Evolutionary conservation across 2,888 invertebrate genomes (phyloP), one percentile per base, ranked within the genome.

Genomic region (Epirrita christyi): DNA sequence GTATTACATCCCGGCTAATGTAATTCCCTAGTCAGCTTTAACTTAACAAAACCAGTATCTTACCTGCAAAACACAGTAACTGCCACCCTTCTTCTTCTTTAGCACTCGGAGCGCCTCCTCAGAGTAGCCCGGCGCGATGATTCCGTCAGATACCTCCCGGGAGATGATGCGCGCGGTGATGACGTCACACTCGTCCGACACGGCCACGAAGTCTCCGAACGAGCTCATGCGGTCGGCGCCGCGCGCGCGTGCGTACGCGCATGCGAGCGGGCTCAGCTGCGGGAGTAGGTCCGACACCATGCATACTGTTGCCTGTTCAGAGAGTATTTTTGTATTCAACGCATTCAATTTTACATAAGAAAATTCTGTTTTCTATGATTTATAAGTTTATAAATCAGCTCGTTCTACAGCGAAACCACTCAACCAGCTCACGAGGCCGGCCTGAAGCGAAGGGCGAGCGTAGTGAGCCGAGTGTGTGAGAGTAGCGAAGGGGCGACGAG

Each of bases 161-260:
- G 97, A 96, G 59, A 99, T 98, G 54, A 99, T 96, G 79, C 94
- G 95, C 0, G 99, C 99, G 0, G 99, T 99, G 60, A 95, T 79
- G 46, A 93, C 94, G 86, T 99, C 99, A 79, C 99, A 99, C 0
- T 91, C 85, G 81, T 98, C 98, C 0, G 98, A 99, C 0, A 99
- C 85, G 0, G 98, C 98, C 34, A 99, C 94, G 85, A 99, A 99
- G 88, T 99, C 99, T 0, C 99, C 99, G 86, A 99, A 99, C 0
- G 99, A 99, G 7, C 98, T 99, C 99, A 99, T 99, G 51, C 99
- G 94, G 88, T 99, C 99, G 11, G 99, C 98, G 47, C 99, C 99
- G 79, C 99, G 94, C 0, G 99, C 99, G 56, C 99, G 93, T 0
- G 98, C 99, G 87, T 99, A 99, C 0, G 99, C 99, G 11, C 94